Base-by-base conservation (phyloP, 2,888 invertebrate genomes). In the Cephus nigrinus region DNA sequence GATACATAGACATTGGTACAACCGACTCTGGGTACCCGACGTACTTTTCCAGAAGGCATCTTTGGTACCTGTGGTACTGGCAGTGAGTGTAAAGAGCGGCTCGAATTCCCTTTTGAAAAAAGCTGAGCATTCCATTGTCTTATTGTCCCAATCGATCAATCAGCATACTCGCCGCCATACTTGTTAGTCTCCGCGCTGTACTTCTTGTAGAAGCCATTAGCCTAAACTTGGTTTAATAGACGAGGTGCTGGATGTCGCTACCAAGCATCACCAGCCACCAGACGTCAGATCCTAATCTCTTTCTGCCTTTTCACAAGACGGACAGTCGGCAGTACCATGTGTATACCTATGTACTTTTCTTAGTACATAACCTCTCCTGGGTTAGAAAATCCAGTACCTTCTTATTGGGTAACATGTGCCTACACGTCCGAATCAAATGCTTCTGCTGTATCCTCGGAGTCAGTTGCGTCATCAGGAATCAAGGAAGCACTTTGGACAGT, bases 81-180 rank as follows among this genome's bases (percentile, higher is more conserved):
- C 23, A 55, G 5, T 9, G 55, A 23, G 23, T 5, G 40, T 9
- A 55, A 55, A 55, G 55, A 55, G 55, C 71, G 32, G 71, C 31
- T 71, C 33, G 71, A 33, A 32, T 31, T 71, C 32, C 31, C 15
- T 12, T 71, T 33, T 31, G 15, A 71, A 71, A 71, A 71, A 71
- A 71, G 33, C 32, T 72, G 23, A 34, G 68, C 34, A 78, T 75
- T 40, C 75, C 11, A 34, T 76, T 55, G 76, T 78, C 68, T 78
- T 76, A 78, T 76, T 76, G 78, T 78, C 78, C 83, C 82, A 80
- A 84, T 83, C 86, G 84, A 87, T 85, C 83, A 82, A 84, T 81
- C 79, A 79, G 73, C 76, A 71, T 68, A 73, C 68, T 69, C 78
- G 75, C 35, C 74, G 69, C 40, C 76, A n/a, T 74, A n/a, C 31